phyloP scores from a whole-genome alignment of 37 sponge, comb jelly and placozoan genomes.

The Amphimedon queenslandica region DNA sequence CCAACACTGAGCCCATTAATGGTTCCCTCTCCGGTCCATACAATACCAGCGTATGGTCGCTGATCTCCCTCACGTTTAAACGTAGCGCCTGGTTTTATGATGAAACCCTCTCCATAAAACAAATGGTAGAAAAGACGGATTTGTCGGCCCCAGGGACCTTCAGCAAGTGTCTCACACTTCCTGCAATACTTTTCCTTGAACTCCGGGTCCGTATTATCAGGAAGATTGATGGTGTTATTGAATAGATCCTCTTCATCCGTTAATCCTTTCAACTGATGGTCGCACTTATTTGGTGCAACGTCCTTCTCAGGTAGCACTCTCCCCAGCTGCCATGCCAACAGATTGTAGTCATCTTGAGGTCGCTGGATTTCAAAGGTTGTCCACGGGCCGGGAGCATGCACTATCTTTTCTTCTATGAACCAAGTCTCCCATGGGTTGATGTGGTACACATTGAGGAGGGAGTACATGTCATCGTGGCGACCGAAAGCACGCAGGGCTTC shows the following conservation, averaged over 20 bases:
- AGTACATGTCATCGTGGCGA: constrained; percentile 59
- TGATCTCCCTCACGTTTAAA: constrained; percentile 26
- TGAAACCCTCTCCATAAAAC: constrained; percentile 85
- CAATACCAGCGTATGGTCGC: constrained; percentile 68
- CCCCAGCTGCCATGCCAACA: constrained; percentile 84
- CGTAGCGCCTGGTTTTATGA: constrained; percentile 39
- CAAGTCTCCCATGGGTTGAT: constrained; percentile 80
- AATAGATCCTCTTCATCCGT: constrained; percentile 44
- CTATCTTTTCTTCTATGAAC: constrained; percentile 67
- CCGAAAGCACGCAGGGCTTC: constrained; percentile 61
- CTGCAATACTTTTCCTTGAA: constrained; percentile 58
- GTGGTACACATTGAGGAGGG: constrained; percentile 56
- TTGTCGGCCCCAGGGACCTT: constrained; percentile 71
- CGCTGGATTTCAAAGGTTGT: constrained; percentile 87
- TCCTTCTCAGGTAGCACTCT: constrained; percentile 17
- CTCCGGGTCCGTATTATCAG: constrained; percentile 45
- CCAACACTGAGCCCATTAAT: constrained; percentile 46
- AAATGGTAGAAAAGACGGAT: constrained; percentile 72
- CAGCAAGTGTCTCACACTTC: constrained; percentile 56
- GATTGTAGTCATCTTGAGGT: constrained; percentile 89
- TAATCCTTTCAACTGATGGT: constrained; percentile 65
- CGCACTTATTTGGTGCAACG: constrained; percentile 4
- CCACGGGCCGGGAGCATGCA: constrained; percentile 94
- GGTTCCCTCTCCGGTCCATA: constrained; percentile 84
- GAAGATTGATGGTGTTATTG: constrained; percentile 66